Evolutionary conservation across 2,888 invertebrate genomes (phyloP).

Genomic region (Dascillus cervinus): DNA sequence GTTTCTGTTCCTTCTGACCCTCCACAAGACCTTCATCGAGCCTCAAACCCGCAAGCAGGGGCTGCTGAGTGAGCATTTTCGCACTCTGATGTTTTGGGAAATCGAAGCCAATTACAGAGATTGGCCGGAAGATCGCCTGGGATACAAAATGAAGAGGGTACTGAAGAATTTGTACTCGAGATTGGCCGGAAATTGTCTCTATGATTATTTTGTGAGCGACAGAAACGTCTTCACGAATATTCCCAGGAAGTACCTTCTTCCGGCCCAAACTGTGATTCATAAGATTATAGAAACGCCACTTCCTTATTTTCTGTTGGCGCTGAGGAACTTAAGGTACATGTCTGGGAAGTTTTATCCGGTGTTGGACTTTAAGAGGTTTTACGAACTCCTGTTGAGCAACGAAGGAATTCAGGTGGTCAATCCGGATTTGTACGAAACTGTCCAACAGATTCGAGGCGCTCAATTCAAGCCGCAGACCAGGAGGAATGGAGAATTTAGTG

Average conservation of each 20-base stretch:
- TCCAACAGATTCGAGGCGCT: constrained; percentile 3
- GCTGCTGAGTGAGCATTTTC: constrained; percentile 62
- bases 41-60: constrained; percentile 56
- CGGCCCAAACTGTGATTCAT: constrained; percentile 59
- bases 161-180: constrained; percentile 55
- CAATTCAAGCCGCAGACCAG: no score
- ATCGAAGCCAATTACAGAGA: constrained; percentile 59
- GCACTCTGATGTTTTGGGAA: constrained; percentile 69
- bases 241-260: constrained; percentile 53
- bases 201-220: constrained; percentile 63
- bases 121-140: constrained; percentile 69
- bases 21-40: constrained; percentile 68
- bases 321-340: constrained; percentile 59
- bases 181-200: constrained; percentile 54
- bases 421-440: background rate
- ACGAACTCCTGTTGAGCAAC: constrained; percentile 18
- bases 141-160: constrained; percentile 57
- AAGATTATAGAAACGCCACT: constrained; percentile 65
- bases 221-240: constrained; percentile 68
- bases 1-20: constrained; percentile 57
- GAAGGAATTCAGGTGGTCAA: background rate
- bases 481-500: background rate
- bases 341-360: constrained; percentile 57
- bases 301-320: constrained; percentile 59
- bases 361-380: constrained; percentile 48